These are phyloP conservation scores for Noctua janthe DNA, from an alignment of 2,888 invertebrate genomes.

Conservation along the genomic window DNA sequence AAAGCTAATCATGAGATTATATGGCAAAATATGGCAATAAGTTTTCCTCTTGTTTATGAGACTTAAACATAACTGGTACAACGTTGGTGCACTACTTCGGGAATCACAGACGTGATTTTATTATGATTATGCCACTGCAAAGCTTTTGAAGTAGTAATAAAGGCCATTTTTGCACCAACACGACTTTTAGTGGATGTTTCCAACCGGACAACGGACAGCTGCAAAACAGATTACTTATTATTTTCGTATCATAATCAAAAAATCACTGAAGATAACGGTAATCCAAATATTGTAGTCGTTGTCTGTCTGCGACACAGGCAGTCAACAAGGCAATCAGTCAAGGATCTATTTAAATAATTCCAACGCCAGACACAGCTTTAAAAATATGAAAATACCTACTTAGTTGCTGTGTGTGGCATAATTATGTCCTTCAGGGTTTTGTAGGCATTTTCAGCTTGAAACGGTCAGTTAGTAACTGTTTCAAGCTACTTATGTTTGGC, in stretches of 20 bases:
- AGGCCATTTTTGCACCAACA: not conserved
- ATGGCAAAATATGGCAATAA: not conserved
- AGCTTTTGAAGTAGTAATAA: not conserved
- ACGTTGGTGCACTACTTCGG: not conserved
- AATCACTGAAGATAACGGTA: conserved; percentile 25
- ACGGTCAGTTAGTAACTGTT: not conserved
- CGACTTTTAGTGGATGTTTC: not conserved
- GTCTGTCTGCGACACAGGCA: conserved; percentile 8
- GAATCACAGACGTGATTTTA: not conserved
- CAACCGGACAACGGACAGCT: not conserved
- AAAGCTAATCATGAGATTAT: not conserved
- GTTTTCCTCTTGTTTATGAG: not conserved
- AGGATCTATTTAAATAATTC: not conserved
- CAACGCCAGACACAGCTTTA: not conserved
- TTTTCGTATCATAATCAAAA: conserved; percentile 9
- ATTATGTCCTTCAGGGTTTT: not conserved
- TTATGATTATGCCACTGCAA: not conserved
- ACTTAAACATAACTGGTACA: not conserved
- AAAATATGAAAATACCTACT: not conserved
- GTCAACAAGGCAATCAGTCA: not conserved
- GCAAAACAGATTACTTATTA: not conserved
- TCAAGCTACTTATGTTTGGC: not conserved
- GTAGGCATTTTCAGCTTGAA: not conserved
- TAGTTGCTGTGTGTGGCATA: not conserved
- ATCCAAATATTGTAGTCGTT: not conserved